Percentiles rank a stretch among this genome's conserved stretches.
Conservation (phyloP, 2,797 vertebrate species). For the Acrossocheilus wenchowensis region DNA sequence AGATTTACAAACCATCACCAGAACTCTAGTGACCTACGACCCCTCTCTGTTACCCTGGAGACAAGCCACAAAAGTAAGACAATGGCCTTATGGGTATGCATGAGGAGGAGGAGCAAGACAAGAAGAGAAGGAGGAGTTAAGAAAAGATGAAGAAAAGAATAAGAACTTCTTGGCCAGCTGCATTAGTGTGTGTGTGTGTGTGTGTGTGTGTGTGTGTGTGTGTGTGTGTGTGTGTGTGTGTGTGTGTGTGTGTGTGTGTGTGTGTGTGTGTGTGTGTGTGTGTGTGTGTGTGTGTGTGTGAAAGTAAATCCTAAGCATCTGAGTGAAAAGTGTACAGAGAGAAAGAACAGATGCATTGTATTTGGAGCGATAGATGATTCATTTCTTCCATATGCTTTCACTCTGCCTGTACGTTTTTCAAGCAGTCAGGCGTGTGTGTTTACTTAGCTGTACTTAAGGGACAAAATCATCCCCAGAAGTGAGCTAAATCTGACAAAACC, state of each 20-base stretch:
- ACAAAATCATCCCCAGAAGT: slow-evolving; percentile 7
- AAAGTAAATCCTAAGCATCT: background rate
- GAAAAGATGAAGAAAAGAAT: background rate
- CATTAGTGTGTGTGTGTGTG: background rate
- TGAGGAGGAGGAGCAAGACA: slow-evolving; percentile 22
- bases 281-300: background rate
- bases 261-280: background rate
- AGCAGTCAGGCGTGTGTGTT: slow-evolving; percentile 12
- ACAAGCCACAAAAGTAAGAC: background rate
- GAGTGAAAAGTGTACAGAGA: slow-evolving; percentile 7
- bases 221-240: background rate
- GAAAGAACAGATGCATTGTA: slow-evolving; percentile 24
- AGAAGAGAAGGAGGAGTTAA: slow-evolving; percentile 14
- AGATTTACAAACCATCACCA: slow-evolving; percentile 8
- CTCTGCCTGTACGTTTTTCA: slow-evolving; percentile 5
- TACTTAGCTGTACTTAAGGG: slow-evolving; percentile 6
- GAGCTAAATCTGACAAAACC: slow-evolving; percentile 14
- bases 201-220: background rate
- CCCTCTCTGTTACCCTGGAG: slow-evolving; percentile 17
- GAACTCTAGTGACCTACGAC: slow-evolving; percentile 23
- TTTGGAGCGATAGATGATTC: slow-evolving; percentile 27
- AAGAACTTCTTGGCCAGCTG: background rate
- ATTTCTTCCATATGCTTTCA: slow-evolving; percentile 24
- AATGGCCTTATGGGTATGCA: slow-evolving; percentile 3
- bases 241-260: no score